These are phyloP conservation scores for Euzophera pinguis DNA, from an alignment of 2,888 invertebrate species.

Conservation along the genomic window DNA sequence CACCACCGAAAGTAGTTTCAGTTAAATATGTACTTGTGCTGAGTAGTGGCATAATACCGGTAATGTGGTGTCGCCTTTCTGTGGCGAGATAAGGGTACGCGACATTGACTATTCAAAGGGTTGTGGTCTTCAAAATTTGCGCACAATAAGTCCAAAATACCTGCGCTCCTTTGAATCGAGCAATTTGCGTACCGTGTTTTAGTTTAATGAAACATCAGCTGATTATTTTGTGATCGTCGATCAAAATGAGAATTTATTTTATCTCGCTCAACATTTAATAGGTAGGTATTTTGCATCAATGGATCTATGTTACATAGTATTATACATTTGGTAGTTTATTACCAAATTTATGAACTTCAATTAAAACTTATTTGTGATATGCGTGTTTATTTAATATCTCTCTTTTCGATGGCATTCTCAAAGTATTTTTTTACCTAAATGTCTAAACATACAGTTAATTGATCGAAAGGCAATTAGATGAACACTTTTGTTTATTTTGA, in stretches of 20 bases:
- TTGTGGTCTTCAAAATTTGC: constrained; percentile 78
- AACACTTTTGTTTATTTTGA: too few species aligned
- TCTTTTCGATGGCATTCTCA: too few species aligned
- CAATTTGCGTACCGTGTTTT: constrained; percentile 39
- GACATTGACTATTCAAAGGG: constrained; percentile 80
- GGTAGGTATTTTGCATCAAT: too few species aligned
- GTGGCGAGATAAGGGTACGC: constrained; percentile 78
- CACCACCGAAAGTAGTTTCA: constrained; percentile 47
- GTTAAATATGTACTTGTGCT: constrained; percentile 25
- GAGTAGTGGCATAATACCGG: constrained; percentile 69
- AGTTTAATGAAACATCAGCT: constrained; percentile 29
- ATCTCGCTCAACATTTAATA: too few species aligned
- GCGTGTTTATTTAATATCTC: too few species aligned
- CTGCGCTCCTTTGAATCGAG: constrained; percentile 51
- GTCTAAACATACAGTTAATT: too few species aligned
- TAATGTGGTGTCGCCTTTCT: constrained; percentile 79
- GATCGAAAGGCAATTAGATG: too few species aligned
- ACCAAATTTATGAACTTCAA: too few species aligned
- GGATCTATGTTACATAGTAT: too few species aligned
- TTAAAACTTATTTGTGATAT: too few species aligned
- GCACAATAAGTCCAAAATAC: constrained; percentile 75
- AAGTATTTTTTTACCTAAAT: too few species aligned
- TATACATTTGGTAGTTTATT: too few species aligned
- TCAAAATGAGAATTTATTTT: constrained; percentile 26
- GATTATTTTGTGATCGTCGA: constrained; percentile 44